phyloP scores from a whole-genome alignment of 2,113 vertebrate species.

The Syngnathus floridae region DNA sequence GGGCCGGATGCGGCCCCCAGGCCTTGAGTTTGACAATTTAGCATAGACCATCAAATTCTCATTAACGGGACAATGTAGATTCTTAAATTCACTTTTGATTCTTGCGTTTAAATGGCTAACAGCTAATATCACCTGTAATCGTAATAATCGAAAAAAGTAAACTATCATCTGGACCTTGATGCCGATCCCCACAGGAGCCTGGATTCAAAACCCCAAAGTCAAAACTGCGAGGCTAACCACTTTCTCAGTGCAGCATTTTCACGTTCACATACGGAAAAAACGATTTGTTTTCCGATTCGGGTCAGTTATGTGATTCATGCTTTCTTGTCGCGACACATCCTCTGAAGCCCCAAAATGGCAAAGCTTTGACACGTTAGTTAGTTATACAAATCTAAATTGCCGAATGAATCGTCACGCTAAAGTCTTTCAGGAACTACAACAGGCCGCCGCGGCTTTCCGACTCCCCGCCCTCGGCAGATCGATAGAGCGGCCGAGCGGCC shows the following conservation, averaged over 20 bases:
- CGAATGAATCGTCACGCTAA: constrained; percentile 1
- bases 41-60: too few relatives aligned
- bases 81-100: too few relatives aligned
- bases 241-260: neutral
- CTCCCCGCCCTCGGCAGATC: constrained; percentile 82
- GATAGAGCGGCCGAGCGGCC: constrained; percentile 90
- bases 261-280: neutral
- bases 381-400: neutral
- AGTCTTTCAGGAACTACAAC: too few relatives aligned
- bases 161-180: too few relatives aligned
- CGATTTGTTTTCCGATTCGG: neutral
- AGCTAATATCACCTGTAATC: neutral
- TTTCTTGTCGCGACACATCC: neutral
- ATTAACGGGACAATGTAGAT: too few relatives aligned
- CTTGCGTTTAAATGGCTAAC: too few relatives aligned
- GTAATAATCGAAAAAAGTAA: neutral
- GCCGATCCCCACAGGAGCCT: neutral
- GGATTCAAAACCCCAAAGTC: neutral
- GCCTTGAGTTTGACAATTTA: too few relatives aligned
- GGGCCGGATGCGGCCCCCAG: too few relatives aligned
- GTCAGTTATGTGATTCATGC: neutral
- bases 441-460: constrained; percentile 74
- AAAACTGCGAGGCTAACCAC: neutral
- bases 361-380: neutral
- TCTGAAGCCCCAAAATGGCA: neutral